These are phyloP conservation scores for Nysson spinosus DNA, from an alignment of 2,888 invertebrate genomes.

Conservation along the genomic window DNA sequence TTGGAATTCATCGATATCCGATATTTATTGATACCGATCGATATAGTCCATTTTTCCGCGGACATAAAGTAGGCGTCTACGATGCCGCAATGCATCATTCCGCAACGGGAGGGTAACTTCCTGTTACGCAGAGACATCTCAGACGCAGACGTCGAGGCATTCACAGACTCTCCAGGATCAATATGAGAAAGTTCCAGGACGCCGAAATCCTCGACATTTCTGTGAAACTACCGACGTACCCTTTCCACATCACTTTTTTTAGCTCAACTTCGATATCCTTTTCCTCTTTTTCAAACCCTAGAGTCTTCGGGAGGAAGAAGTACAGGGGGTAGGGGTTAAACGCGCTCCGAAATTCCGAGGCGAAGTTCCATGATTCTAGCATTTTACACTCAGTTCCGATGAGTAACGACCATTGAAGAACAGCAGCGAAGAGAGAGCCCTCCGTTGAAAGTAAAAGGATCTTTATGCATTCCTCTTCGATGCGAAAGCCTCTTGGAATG, in stretches of 20 bases:
- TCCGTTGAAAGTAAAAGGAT: too few species aligned
- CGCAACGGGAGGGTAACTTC: slow-evolving; percentile 23
- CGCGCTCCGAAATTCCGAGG: slow-evolving; percentile 25
- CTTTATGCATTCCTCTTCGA: too few species aligned
- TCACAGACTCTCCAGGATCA: slow-evolving; percentile 48
- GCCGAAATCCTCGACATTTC: slow-evolving; percentile 34
- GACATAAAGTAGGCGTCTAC: slow-evolving; percentile 22
- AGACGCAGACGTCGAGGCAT: slow-evolving; percentile 53
- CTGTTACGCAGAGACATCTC: slow-evolving; percentile 38
- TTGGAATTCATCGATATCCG: too few species aligned
- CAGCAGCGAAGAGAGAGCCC: too few species aligned
- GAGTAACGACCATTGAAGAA: slow-evolving; percentile 14
- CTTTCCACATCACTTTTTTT: background rate
- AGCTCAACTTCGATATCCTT: background rate
- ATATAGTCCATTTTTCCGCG: too few species aligned
- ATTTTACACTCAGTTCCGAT: slow-evolving; percentile 16
- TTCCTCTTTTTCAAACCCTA: slow-evolving; percentile 11
- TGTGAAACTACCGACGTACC: slow-evolving; percentile 25
- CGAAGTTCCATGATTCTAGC: slow-evolving; percentile 3
- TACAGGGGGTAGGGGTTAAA: background rate
- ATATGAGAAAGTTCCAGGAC: slow-evolving; percentile 50
- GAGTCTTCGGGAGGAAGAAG: background rate
- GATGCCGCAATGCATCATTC: slow-evolving; percentile 62
- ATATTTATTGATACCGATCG: too few species aligned
- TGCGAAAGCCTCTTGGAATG: too few species aligned